These are phyloP conservation scores for Stenurella melanura DNA, from an alignment of 2,888 invertebrate genomes.

Conservation along the genomic window DNA sequence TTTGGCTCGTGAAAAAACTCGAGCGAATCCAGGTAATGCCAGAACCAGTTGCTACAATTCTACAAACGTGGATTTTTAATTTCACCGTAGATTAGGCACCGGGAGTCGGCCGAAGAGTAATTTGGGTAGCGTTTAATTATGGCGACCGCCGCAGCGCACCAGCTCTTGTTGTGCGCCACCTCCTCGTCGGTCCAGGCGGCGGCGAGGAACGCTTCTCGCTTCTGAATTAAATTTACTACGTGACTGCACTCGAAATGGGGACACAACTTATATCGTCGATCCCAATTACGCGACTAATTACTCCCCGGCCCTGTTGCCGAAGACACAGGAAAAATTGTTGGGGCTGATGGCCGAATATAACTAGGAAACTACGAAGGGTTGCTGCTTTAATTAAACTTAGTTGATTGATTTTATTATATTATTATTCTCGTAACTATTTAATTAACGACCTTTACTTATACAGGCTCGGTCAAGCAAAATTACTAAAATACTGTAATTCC, in stretches of 20 bases:
- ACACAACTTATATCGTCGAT: conserved; percentile 45
- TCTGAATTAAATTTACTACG: conserved; percentile 70
- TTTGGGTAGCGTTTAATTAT: conserved; percentile 54
- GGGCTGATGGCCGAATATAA: conserved; percentile 11
- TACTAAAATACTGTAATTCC: not conserved
- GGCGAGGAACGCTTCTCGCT: conserved; percentile 52
- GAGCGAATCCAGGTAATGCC: not conserved
- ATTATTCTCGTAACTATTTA: conserved; percentile 19
- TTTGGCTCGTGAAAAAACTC: not conserved
- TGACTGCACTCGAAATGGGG: conserved; percentile 67
- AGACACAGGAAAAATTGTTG: conserved; percentile 27
- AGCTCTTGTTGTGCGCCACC: conserved; percentile 27
- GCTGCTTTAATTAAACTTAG: conserved; percentile 29
- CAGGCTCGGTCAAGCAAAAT: not conserved
- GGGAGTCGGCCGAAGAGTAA: conserved; percentile 49
- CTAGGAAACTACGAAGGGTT: conserved; percentile 15
- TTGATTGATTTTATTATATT: conserved; percentile 36
- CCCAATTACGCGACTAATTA: conserved; percentile 48
- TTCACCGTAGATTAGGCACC: conserved; percentile 51
- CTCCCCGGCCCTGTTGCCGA: conserved; percentile 36
- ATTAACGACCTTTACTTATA: conserved; percentile 4
- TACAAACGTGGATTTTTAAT: conserved; percentile 50
- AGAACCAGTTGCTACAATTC: conserved; percentile 31
- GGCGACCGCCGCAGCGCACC: conserved; percentile 36
- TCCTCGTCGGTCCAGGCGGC: conserved; percentile 20